Evolutionary conservation across 37 sponge, comb jelly and placozoan species (phyloP).

Genomic region (Aphrocallistes beatrix): DNA sequence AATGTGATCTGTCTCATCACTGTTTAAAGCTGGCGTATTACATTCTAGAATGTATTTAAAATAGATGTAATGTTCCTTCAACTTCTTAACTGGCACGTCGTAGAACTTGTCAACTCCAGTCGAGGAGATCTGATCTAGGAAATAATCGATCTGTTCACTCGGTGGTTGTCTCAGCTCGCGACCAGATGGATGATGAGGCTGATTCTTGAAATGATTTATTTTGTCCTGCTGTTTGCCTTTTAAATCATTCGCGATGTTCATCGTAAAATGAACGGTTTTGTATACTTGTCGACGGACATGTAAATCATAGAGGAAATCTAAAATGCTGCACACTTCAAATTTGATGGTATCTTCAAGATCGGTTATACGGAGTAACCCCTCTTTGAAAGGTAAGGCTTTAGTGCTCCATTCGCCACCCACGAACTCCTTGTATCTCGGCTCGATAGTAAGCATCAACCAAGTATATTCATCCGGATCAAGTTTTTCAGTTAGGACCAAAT

Average conservation of each 20-base stretch:
- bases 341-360: not conserved
- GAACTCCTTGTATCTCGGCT: slow-evolving; percentile 1
- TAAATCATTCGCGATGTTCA: not conserved
- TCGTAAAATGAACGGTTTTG: slow-evolving; percentile 16
- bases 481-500: not conserved
- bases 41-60: not conserved
- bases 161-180: not conserved
- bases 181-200: not conserved
- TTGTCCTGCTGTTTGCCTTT: not conserved
- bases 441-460: not conserved
- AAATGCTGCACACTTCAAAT: not conserved
- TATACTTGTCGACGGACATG: not conserved
- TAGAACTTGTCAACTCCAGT: slow-evolving; percentile 2
- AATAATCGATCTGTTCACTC: not conserved
- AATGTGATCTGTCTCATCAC: no score
- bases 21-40: no score
- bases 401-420: not conserved
- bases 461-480: not conserved
- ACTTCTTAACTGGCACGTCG: not conserved
- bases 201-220: not conserved
- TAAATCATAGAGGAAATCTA: slow-evolving; percentile 4
- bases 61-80: not conserved
- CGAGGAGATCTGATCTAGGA: not conserved
- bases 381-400: not conserved
- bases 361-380: not conserved